Evolutionary conservation across 2,888 invertebrate genomes (phyloP), one percentile per base, ranked within the genome.

Genomic region (Eurytoma adleriae): DNA sequence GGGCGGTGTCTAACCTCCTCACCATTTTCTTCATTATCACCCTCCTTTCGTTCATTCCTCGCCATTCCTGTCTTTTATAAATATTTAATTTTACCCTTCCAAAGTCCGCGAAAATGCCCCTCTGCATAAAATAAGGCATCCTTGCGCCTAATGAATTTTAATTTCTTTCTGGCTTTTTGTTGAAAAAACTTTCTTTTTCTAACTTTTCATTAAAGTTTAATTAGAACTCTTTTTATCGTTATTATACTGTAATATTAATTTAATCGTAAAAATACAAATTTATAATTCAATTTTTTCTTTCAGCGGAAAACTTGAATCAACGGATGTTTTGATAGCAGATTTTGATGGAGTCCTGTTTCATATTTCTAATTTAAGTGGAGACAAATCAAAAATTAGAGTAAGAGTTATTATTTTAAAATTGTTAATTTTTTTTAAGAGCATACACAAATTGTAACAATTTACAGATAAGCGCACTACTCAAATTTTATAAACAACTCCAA

Each of bases 331-430:
- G 85, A 95, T 98, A 91, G 97, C 98, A 86, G 99, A 99, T 93
- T 99, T 99, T 92, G 99, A 99, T 93, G 99, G 99, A 87, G 99
- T 98, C 83, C 92, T 99, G 86, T 99, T 98, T 93, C 99, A 98
- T 92, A 96, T 99, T 92, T 98, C 99, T 83, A 99, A 99, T 93
- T 94, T 97, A 88, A 96, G 97, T 92, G 96, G 96, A 88, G 98
- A 99, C 92, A 98, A 98, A 93, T 96, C 96, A 89, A 99, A 98
- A 95, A 95, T 99, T 92, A 95, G 96, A 93, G 98, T 99, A 92
- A 94, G 96, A 91, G 52, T 62, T 71, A 7, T 30, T 30, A 18
- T 52, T 56, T 68, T 61, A 13, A 16, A 24, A 40, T 2, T n/a
- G 20, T 18, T 56, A n/a, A n/a, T 12, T 71, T 13, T 13, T 64